A percentile compares a stretch with the other conserved stretches of the same genome.
These are phyloP conservation scores for Drosophila arizonae DNA, from an alignment of 1,140 invertebrate genomes.

Conservation along the genomic window DNA sequence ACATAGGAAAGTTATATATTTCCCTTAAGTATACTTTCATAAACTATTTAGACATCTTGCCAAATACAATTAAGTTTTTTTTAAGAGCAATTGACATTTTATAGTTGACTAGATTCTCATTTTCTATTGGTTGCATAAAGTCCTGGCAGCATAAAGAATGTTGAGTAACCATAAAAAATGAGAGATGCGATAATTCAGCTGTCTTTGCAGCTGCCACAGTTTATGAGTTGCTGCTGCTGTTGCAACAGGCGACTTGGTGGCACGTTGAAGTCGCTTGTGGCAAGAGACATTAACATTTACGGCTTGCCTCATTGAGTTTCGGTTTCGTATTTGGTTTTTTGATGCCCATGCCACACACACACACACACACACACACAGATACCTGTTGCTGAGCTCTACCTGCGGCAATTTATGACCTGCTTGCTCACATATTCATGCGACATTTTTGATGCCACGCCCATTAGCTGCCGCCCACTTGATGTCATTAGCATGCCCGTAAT, in stretches of 20 bases:
- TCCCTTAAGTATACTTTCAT: too few relatives aligned
- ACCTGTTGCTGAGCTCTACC: slow-evolving; percentile 49
- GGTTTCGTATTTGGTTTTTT: slow-evolving; percentile 27
- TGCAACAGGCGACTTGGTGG: not conserved
- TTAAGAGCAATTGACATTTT: not conserved
- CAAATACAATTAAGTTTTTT: not conserved
- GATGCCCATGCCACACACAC: slow-evolving; percentile 1
- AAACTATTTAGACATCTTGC: not conserved
- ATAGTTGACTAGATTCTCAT: too few relatives aligned
- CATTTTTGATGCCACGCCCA: slow-evolving; percentile 25
- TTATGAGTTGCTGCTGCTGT: slow-evolving; percentile 58
- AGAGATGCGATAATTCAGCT: slow-evolving; percentile 14
- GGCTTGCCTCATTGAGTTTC: slow-evolving; percentile 54
- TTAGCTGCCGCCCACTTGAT: slow-evolving; percentile 10
- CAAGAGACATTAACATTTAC: slow-evolving; percentile 68
- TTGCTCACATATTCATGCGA: slow-evolving; percentile 56
- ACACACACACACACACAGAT: not conserved
- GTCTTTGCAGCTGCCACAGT: slow-evolving; percentile 30
- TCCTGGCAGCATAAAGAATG: slow-evolving; percentile 22
- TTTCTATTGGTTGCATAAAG: not conserved
- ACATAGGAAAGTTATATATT: too few relatives aligned
- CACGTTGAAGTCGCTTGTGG: slow-evolving; percentile 12
- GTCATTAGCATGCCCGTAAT: slow-evolving; percentile 50
- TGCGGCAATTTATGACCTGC: slow-evolving; percentile 18
- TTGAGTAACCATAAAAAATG: slow-evolving; percentile 30